These are phyloP conservation scores for Ormyrus thymus DNA, from an alignment of 2,888 invertebrate genomes.

Conservation along the genomic window DNA sequence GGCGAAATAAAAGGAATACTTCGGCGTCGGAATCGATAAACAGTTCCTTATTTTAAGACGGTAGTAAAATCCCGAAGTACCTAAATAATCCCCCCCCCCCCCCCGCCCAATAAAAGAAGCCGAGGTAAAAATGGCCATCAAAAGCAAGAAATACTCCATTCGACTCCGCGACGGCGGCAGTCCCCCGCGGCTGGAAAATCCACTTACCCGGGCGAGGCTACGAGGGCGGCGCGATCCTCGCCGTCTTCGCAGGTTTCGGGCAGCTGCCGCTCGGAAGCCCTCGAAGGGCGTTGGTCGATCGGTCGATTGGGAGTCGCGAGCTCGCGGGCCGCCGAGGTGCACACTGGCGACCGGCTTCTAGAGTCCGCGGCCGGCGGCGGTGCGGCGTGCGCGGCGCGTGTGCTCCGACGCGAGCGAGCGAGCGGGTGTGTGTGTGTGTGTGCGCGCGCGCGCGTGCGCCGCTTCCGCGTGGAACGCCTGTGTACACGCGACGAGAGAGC, in stretches of 20 bases:
- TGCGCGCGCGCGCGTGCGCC: background rate
- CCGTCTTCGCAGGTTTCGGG: no score
- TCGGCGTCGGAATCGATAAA: no score
- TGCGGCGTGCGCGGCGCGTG: conserved; percentile 38
- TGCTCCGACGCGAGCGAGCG: background rate
- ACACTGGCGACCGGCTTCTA: background rate
- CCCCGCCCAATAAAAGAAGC: no score
- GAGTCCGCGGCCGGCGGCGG: conserved; percentile 1
- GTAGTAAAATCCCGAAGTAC: no score
- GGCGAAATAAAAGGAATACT: no score
- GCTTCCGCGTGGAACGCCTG: background rate
- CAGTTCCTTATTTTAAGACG: no score
- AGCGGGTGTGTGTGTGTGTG: background rate
- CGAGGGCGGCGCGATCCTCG: no score
- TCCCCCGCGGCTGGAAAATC: background rate
- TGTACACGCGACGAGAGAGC: background rate
- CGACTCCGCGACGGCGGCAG: no score
- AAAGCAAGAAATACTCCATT: no score
- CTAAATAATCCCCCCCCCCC: no score
- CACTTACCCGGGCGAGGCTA: background rate
- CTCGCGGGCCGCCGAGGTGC: background rate
- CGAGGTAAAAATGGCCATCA: no score
- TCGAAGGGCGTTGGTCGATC: conserved; percentile 57
- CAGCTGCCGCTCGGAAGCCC: conserved; percentile 10
- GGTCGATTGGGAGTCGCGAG: conserved; percentile 43